Evolutionary conservation across 2,888 invertebrate genomes (phyloP), one percentile per base, ranked within the genome.

Genomic region (Stenoptilia bipunctidactyla): DNA sequence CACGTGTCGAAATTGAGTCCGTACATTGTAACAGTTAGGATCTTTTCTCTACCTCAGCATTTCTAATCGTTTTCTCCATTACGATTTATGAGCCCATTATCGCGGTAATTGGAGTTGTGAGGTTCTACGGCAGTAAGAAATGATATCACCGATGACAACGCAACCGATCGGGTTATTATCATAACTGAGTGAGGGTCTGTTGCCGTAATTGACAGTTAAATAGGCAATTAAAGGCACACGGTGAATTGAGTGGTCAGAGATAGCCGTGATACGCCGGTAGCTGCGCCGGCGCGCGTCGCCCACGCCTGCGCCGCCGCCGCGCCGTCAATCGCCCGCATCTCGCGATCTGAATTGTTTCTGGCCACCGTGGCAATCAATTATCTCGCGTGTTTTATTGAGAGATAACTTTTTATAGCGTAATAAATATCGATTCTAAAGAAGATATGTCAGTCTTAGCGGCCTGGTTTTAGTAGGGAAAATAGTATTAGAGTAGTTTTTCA

Each of bases 121-220:
- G 4, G 3, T 20, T 20, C 8, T 20, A 5, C 20, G 8, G 12
- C 27, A 15, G 25, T 36, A 36, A 34, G 14, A n/a, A 38, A 12
- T 15, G 30, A 38, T 30, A n/a, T n/a, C 34, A 12, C 49, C 43
- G 47, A 41, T 52, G 49, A 55, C 52, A 58, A 52, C 56, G 40
- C 43, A 47, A 55, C 56, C 51, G 48, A 56, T 55, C 50, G 47
- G 44, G 36, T 34, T 42, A 40, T 48, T 54, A 56, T 58, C 63
- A n/a, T 12, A 30, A 8, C 30, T 3, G 12, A 49, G 40, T 41
- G 46, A 46, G 47, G 45, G 49, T 53, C 58, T 55, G 53, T 57
- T 53, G 49, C 55, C 58, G 53, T 70, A 74, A 74, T 71, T 75
- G 76, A 70, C 74, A 75, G 64, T 56, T 68, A 73, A 72, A 74